phyloP scores from a whole-genome alignment of 2,113 vertebrate species.

The Herpetotheres cachinnans region DNA sequence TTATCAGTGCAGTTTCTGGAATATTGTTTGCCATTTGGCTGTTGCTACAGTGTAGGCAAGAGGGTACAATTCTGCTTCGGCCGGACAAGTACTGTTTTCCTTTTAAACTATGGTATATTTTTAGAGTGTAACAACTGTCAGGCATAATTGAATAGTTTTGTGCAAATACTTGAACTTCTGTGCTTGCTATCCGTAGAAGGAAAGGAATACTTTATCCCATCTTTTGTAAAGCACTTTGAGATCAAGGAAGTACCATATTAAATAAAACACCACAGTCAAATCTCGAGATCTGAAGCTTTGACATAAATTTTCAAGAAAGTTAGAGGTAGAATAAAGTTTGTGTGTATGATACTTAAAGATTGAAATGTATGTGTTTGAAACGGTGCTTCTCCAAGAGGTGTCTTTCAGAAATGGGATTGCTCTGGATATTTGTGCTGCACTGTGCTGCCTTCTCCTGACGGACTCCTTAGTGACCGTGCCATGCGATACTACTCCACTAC shows the following conservation, averaged over 20 bases:
- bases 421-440: background rate
- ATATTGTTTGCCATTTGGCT: background rate
- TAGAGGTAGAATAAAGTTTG: background rate
- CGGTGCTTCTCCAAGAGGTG: background rate
- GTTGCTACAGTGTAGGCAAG: fast-evolving
- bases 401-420: background rate
- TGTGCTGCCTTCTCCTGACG: background rate
- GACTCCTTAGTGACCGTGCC: background rate
- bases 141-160: background rate
- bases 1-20: background rate
- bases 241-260: background rate
- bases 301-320: background rate
- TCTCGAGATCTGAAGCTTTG: background rate
- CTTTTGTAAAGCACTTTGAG: conserved; percentile 67
- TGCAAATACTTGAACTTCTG: background rate
- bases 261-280: background rate
- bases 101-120: background rate
- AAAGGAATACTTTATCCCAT: background rate
- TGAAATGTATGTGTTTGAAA: background rate
- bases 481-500: background rate
- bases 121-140: background rate
- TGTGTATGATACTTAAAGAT: background rate
- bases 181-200: background rate
- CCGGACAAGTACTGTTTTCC: fast-evolving
- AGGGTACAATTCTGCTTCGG: background rate